Evolutionary conservation across 2,888 invertebrate species (phyloP).

Genomic region (Hemistola chrysoprasaria): DNA sequence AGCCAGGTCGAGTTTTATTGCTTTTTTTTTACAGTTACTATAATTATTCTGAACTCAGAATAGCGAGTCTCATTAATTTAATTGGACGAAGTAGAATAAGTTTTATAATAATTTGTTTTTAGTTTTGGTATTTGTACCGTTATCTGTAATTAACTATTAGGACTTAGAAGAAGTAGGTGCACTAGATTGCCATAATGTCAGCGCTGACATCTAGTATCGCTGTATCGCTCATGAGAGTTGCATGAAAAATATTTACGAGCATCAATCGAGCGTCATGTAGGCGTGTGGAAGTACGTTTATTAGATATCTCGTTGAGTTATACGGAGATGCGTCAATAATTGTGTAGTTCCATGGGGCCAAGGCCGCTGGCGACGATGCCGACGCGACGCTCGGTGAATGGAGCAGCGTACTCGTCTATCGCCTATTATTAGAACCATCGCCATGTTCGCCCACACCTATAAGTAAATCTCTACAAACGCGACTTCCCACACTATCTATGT

Average conservation of each 20-base stretch:
- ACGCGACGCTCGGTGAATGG: constrained; percentile 57
- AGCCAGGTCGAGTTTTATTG: constrained; percentile 5
- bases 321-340: constrained; percentile 53
- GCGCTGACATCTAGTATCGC: constrained; percentile 5
- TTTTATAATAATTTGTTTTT: too few species aligned
- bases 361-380: constrained; percentile 50
- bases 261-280: constrained; percentile 27
- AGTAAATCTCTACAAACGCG: constrained; percentile 8
- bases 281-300: constrained; percentile 28
- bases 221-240: constrained; percentile 18
- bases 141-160: too few species aligned
- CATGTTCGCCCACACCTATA: constrained; percentile 37
- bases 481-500: constrained; percentile 10
- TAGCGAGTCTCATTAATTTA: too few species aligned
- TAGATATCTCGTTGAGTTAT: constrained; percentile 31
- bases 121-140: neutral
- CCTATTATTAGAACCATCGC: constrained; percentile 63
- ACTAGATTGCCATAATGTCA: constrained; percentile 5
- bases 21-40: constrained; percentile 3
- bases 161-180: too few species aligned
- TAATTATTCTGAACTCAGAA: neutral
- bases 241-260: constrained; percentile 27
- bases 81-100: too few species aligned
- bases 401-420: constrained; percentile 60
- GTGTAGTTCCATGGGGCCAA: constrained; percentile 61